Evolutionary conservation across 2,797 vertebrate species (phyloP), one percentile per base, ranked within the genome.

Genomic region (Gambusia yucatana): DNA sequence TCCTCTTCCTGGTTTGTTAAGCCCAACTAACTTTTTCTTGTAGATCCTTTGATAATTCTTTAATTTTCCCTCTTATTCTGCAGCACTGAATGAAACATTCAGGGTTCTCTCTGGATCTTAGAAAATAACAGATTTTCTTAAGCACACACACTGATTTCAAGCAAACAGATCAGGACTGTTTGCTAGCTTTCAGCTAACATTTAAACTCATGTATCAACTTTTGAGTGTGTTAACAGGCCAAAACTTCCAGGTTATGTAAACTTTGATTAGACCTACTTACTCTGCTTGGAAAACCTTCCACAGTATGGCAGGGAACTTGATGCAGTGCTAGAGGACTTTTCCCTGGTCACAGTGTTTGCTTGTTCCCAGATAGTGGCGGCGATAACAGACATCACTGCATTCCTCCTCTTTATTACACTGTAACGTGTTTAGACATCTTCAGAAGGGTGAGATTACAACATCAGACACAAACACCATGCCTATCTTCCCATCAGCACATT

Each of bases 381-480:
- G 33, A 78, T 74, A 47, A 47, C 55, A 85, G 73, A 82, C 72
- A 73, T 43, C 41, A 75, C 70, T 50, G 77, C 86, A 88, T 89
- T 87, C 82, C 87, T 86, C 63, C 25, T 85, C 81, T 77, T 59
- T 65, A 76, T 79, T 71, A 77, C 84, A 52, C 84, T 83, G 30
- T 84, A 88, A 90, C 91, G 1, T 94, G 94, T 94, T 92, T 88
- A 80, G 87, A 93, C 92, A 92, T 87, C 89, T 88, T 85, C 89
- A 82, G 87, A 52, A 2, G 79, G 76, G 65, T 61, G 61, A 77
- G 82, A 86, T 87, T 90, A 92, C 82, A 47, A 79, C 87, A 86
- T 90, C 87, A 83, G 84, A 80, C 71, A 82, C 79, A 80, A 82
- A 80, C 71, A 52, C 10, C 3, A 69, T 14, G 16, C 61, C 73